Conservation (phyloP, 2,113 vertebrate species). For the Rattus norvegicus region DNA sequence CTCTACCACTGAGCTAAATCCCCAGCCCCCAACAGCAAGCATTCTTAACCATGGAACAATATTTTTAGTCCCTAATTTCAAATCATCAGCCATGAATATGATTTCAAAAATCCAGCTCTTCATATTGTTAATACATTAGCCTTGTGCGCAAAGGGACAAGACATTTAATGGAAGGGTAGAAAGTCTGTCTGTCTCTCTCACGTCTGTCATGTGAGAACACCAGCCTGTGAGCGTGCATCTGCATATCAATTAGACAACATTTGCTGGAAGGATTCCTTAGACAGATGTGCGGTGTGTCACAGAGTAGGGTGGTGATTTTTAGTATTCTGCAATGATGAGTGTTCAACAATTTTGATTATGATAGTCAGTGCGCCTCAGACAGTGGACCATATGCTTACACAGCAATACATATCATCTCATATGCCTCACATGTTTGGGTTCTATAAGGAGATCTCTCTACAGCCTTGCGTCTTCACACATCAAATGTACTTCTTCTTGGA, state of each 20-base stretch:
- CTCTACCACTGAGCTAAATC: too few species aligned
- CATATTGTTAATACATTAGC: neutral
- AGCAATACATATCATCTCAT: neutral
- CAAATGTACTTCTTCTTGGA: neutral
- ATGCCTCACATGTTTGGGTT: neutral
- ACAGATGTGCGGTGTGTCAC: neutral
- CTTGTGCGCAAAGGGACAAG: too few species aligned
- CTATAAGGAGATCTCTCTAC: neutral
- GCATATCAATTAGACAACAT: neutral
- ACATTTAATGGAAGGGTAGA: too few species aligned
- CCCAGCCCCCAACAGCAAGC: too few species aligned
- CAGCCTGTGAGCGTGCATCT: neutral
- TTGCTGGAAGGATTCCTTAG: neutral
- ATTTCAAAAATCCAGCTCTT: neutral
- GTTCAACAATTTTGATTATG: neutral
- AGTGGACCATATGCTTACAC: neutral
- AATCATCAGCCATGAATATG: neutral
- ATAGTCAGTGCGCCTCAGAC: neutral
- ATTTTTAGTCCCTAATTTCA: neutral
- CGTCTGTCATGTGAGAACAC: neutral
- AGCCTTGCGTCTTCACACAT: neutral
- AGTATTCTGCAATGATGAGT: neutral
- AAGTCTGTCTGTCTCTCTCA: neutral
- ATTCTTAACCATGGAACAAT: neutral
- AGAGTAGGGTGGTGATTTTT: neutral